A percentile compares a stretch with the other conserved stretches of the same genome.
Conservation (phyloP, 2,888 invertebrate species). For the Thumatha senex region DNA sequence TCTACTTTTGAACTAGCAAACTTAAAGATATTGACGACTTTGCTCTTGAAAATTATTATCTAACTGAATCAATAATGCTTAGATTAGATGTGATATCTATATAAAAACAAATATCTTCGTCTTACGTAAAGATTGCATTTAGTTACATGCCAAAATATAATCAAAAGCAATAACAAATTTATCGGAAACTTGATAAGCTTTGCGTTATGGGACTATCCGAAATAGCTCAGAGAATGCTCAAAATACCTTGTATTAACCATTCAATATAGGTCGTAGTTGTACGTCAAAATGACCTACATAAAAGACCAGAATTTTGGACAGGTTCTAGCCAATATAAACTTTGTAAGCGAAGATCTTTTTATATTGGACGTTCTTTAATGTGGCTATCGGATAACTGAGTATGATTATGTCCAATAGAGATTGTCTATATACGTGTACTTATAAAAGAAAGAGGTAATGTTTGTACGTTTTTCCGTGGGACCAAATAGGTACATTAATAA, state of each 20-base stretch:
- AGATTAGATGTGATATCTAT: no score
- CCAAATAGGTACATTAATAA: no score
- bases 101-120: no score
- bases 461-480: no score
- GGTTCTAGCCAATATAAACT: conserved; percentile 1
- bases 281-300: conserved; percentile 51
- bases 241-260: conserved; percentile 31
- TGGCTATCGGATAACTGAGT: background rate
- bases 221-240: conserved; percentile 29
- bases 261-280: conserved; percentile 49
- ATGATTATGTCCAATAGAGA: conserved; percentile 5
- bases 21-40: no score
- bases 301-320: conserved; percentile 27
- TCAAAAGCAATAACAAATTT: background rate
- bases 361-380: conserved; percentile 19
- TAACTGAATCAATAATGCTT: no score
- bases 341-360: conserved; percentile 6
- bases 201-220: conserved; percentile 28
- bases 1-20: no score
- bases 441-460: no score
- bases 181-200: conserved; percentile 9
- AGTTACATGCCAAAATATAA: background rate
- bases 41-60: no score
- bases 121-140: no score
- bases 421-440: background rate